Conservation (phyloP, 2,113 vertebrate genomes). For the Austrofundulus limnaeus region DNA sequence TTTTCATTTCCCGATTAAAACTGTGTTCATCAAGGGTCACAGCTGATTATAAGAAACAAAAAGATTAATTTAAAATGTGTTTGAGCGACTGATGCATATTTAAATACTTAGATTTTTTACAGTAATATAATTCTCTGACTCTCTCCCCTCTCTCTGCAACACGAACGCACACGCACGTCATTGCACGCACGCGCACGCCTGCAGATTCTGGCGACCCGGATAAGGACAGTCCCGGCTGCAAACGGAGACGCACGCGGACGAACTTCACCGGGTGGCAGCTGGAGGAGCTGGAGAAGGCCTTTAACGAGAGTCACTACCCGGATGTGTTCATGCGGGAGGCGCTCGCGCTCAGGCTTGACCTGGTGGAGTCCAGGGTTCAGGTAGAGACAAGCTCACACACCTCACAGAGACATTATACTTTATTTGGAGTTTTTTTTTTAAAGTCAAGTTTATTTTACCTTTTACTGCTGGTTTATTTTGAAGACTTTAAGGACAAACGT, state of each 20-base stretch:
- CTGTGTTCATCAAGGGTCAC: neutral
- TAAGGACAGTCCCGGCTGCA: conserved; percentile 97
- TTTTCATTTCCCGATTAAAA: neutral
- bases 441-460: neutral
- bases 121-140: no score
- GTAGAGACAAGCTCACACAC: conserved; percentile 77
- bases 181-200: conserved; percentile 9
- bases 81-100: no score
- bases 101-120: neutral
- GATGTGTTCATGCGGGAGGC: conserved; percentile 99
- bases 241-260: conserved; percentile 93
- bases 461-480: no score
- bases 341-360: conserved; percentile 92
- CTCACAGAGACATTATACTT: neutral
- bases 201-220: conserved; percentile 92
- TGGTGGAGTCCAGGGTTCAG: conserved; percentile 98
- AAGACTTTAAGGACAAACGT: no score
- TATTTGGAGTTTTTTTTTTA: neutral
- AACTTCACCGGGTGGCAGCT: conserved; percentile 99
- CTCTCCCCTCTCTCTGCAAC: neutral
- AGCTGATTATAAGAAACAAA: neutral
- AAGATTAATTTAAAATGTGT: no score
- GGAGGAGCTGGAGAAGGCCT: conserved; percentile 96
- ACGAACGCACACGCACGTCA: neutral
- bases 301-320: conserved; percentile 97